A percentile compares a stretch with the other conserved stretches of the same genome.
These are phyloP conservation scores for Lasioglossum vierecki DNA, from an alignment of 2,888 invertebrate species.

Conservation along the genomic window DNA sequence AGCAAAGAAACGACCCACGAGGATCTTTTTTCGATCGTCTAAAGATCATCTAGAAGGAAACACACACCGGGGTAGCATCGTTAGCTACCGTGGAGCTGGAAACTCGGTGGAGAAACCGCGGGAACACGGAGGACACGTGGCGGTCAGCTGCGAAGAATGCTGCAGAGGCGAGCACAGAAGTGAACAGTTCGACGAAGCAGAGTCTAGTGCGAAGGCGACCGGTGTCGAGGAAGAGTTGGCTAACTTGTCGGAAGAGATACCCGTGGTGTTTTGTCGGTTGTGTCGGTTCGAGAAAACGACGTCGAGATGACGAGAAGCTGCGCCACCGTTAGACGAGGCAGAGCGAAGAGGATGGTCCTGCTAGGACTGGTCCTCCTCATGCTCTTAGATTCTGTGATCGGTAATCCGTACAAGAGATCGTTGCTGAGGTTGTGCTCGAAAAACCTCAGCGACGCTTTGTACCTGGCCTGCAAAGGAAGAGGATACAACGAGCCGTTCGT, in stretches of 20 bases:
- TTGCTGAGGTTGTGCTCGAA: constrained; percentile 77
- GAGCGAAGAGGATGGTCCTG: constrained; percentile 43
- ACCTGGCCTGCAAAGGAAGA: constrained; percentile 76
- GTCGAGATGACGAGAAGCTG: constrained; percentile 30
- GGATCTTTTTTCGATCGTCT: neutral
- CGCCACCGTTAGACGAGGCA: constrained; percentile 15
- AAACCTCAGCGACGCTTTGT: constrained; percentile 78
- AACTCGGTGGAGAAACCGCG: neutral
- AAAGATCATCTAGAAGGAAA: neutral
- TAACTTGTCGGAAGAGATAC: neutral
- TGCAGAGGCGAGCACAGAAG: neutral
- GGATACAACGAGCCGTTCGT: constrained; percentile 80
- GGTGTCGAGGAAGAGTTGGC: neutral
- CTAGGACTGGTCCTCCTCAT: constrained; percentile 55
- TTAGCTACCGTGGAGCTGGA: neutral
- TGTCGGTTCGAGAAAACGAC: neutral
- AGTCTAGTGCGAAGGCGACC: neutral
- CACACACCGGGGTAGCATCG: neutral
- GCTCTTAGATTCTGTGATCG: constrained; percentile 53
- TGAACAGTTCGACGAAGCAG: constrained; percentile 9
- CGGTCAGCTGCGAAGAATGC: constrained; percentile 35
- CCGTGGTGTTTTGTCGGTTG: neutral
- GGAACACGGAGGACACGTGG: constrained; percentile 19
- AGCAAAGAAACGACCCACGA: neutral
- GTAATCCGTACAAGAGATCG: constrained; percentile 54